A percentile compares a stretch with the other conserved stretches of the same genome.
These are phyloP conservation scores for Pogonomyrmex californicus DNA, from an alignment of 1,140 invertebrate species.

Conservation along the genomic window DNA sequence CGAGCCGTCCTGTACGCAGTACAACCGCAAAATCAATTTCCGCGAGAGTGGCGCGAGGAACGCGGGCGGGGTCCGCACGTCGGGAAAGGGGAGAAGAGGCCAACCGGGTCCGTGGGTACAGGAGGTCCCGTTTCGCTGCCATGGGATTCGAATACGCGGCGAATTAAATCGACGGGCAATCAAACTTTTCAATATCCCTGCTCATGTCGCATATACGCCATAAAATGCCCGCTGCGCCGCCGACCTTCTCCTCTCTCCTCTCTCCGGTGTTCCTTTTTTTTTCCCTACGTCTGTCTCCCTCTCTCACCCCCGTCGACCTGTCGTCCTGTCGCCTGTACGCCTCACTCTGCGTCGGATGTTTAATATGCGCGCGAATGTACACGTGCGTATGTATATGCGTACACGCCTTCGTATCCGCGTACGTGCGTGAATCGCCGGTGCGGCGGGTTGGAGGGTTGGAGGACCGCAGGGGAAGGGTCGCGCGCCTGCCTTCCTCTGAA, in stretches of 20 bases:
- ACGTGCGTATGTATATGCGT: not conserved
- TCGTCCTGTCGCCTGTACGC: conserved; percentile 24
- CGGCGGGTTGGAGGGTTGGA: not conserved
- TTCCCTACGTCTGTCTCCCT: not conserved
- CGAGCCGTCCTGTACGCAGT: not conserved
- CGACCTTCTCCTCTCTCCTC: conserved; percentile 2
- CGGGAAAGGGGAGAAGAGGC: not conserved
- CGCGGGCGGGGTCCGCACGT: not conserved
- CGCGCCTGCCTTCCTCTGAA: conserved; percentile 40
- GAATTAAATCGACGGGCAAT: conserved; percentile 74
- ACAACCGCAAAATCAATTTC: conserved; percentile 74
- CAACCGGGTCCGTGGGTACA: conserved; percentile 17
- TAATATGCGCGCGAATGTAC: not conserved
- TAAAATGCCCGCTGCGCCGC: conserved; percentile 60
- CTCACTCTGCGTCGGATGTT: conserved; percentile 27
- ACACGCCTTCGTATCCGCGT: not conserved
- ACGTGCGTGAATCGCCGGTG: conserved; percentile 14
- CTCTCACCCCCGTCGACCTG: not conserved
- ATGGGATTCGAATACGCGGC: conserved; percentile 56
- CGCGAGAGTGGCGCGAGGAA: conserved; percentile 45
- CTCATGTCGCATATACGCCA: conserved; percentile 72
- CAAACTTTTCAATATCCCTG: conserved; percentile 76
- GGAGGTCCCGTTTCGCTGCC: conserved; percentile 50
- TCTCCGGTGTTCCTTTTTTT: conserved; percentile 21
- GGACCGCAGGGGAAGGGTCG: conserved; percentile 22